Conservation (phyloP, 2,113 vertebrate genomes). For the Rhipidura dahli region DNA sequence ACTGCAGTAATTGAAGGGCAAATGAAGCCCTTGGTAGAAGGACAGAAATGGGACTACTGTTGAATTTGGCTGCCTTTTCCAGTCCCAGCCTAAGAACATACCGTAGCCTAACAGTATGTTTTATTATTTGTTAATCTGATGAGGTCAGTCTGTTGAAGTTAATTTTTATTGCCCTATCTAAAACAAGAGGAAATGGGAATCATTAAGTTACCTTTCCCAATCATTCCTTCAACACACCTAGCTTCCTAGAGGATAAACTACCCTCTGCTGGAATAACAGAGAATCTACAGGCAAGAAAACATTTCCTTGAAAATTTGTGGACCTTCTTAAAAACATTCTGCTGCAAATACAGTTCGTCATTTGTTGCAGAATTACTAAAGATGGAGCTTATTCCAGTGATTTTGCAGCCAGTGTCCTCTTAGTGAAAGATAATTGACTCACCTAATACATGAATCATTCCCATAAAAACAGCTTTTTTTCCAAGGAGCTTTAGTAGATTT, state of each 20-base stretch:
- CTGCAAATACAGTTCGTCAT: not conserved
- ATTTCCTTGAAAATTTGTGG: not conserved
- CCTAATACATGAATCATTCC: not conserved
- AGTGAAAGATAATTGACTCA: not conserved
- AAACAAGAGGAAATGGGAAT: conserved; percentile 25
- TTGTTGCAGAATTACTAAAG: not conserved
- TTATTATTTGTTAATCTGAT: not conserved
- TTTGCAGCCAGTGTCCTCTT: not conserved
- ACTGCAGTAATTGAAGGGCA: not conserved
- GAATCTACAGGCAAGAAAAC: conserved; percentile 30
- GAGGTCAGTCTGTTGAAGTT: not conserved
- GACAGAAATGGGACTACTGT: not conserved
- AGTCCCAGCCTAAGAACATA: not conserved
- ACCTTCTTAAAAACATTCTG: not conserved
- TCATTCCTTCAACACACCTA: conserved; percentile 26
- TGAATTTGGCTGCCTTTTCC: conserved; percentile 11
- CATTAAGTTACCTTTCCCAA: conserved; percentile 33
- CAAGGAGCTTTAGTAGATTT: not conserved
- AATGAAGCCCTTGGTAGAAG: not conserved
- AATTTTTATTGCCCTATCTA: conserved; percentile 39
- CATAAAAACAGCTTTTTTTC: not conserved
- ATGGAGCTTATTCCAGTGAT: not conserved
- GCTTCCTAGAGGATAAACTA: conserved; percentile 61
- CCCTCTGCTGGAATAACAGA: conserved; percentile 62
- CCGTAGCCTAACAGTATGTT: not conserved